These are phyloP conservation scores for Oegoconia quadripuncta DNA, from an alignment of 2,888 invertebrate species.

Conservation along the genomic window DNA sequence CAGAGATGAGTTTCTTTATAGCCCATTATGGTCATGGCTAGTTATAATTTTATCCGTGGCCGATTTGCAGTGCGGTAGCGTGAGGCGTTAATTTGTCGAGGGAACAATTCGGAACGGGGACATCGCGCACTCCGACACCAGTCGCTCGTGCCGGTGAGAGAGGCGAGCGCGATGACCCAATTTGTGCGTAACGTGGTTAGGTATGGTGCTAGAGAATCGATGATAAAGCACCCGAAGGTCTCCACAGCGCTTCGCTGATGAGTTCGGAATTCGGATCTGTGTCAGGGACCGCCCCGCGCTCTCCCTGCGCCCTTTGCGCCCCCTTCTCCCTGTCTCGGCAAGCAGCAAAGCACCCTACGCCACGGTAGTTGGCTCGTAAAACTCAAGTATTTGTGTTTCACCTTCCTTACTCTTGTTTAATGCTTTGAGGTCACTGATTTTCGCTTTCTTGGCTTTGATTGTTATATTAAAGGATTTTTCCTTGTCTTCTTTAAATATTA, in stretches of 20 bases:
- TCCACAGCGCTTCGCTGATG: constrained; percentile 64
- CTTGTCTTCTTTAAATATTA: not conserved
- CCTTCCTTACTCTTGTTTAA: constrained; percentile 55
- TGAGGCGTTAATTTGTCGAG: constrained; percentile 62
- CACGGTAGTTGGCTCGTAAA: constrained; percentile 62
- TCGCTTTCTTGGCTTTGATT: constrained; percentile 25
- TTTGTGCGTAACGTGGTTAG: constrained; percentile 62
- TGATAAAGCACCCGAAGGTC: constrained; percentile 71
- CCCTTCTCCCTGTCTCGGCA: constrained; percentile 36
- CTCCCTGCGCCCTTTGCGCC: constrained; percentile 59
- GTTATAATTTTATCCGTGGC: constrained; percentile 39
- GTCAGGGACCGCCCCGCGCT: constrained; percentile 71
- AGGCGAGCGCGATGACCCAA: constrained; percentile 67
- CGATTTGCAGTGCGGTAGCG: constrained; percentile 45
- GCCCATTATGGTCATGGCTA: constrained; percentile 6
- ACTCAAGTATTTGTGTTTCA: constrained; percentile 63
- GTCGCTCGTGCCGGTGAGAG: constrained; percentile 33
- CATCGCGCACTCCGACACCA: constrained; percentile 52
- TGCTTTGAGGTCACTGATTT: constrained; percentile 46
- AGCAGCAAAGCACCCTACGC: too few relatives aligned
- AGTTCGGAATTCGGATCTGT: constrained; percentile 70
- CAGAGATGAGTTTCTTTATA: not conserved
- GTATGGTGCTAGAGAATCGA: constrained; percentile 63
- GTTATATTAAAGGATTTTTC: not conserved
- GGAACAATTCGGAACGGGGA: constrained; percentile 68